Base-by-base conservation (phyloP, 2,113 vertebrate species). In the Apus apus region DNA sequence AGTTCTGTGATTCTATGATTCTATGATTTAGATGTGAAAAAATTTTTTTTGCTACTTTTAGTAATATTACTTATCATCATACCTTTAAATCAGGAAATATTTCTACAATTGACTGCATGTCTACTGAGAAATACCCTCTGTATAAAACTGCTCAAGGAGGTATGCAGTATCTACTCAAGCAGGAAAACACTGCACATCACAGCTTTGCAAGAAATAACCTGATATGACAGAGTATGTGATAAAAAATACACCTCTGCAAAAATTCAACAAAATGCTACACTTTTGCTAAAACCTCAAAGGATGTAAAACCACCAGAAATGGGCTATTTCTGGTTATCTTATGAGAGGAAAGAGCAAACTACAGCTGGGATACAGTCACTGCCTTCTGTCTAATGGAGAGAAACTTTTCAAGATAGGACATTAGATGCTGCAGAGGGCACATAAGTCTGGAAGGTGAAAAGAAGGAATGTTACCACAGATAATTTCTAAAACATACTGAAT, bases 161-260 rank as follows among this genome's bases (percentile, higher is more conserved):
- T 32, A 82, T 56, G n/a, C 17, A 66, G n/a, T 62, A 87, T 51
- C 45, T 83, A 32, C 36, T 89, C 82, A 93, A 67, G 56, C 72
- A 93, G 72, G 56, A 93, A 94, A 86, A 70, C 34, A 79, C 20
- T 67, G 38, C 5, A 38, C 56, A 80, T 74, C 60, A 74, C 3
- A 91, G 64, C 23, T 94, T 71, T 93, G 56, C 78, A 91, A 83
- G 34, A 61, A 91, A 86, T 80, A 93, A 88, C 67, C 14, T 64
- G 43, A n/a, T 67, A 48, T n/a, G 75, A 90, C 78, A 64, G 26
- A 83, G 7, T n/a, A 85, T 54, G 34, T 21, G 62, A 87, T 54
- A 61, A 93, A 95, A 46, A 81, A 57, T 74, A 54, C 9, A 58
- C 21, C 26, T 75, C 65, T 38, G 13, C 27, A 89, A 85, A 93